Evolutionary conservation across 2,113 vertebrate genomes (phyloP).

Genomic region (Pygoscelis adeliae): DNA sequence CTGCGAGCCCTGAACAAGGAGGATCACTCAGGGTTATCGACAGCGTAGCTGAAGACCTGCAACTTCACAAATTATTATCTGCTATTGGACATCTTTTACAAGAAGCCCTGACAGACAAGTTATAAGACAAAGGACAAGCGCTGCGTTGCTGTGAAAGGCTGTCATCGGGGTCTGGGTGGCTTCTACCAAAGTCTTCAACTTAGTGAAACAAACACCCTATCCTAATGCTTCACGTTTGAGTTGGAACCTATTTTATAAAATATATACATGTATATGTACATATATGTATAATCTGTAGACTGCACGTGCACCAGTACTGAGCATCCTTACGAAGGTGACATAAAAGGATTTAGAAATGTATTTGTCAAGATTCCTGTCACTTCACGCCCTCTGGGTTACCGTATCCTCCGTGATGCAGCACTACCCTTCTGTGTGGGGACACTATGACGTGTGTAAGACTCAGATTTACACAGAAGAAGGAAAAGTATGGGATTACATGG

Average conservation of each 20-base stretch:
- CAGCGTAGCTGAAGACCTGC: conserved; percentile 43
- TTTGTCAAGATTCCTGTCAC: conserved; percentile 87
- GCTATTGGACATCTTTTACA: conserved; percentile 55
- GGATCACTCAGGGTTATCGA: conserved; percentile 70
- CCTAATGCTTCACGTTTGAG: conserved; percentile 6
- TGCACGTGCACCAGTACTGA: neutral
- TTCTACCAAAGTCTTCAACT: conserved; percentile 68
- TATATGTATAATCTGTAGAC: conserved; percentile 34
- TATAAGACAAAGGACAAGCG: conserved; percentile 2
- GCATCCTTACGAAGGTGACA: conserved; percentile 9
- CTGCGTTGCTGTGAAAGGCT: conserved; percentile 48
- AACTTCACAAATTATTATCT: conserved; percentile 53
- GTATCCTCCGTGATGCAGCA: conserved; percentile 90
- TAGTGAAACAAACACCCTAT: conserved; percentile 47
- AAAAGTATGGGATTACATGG: conserved; percentile 98
- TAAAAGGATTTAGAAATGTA: conserved; percentile 85
- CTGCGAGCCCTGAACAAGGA: conserved; percentile 25
- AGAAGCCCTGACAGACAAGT: conserved; percentile 43
- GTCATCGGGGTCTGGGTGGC: conserved; percentile 74
- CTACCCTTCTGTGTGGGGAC: conserved; percentile 94
- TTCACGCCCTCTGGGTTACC: conserved; percentile 89
- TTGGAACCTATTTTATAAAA: conserved; percentile 59
- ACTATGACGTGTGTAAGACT: conserved; percentile 97
- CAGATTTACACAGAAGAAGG: conserved; percentile 95
- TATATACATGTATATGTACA: neutral